These are phyloP conservation scores for Sapajus apella DNA, from an alignment of 2,113 vertebrate genomes.

Conservation along the genomic window DNA sequence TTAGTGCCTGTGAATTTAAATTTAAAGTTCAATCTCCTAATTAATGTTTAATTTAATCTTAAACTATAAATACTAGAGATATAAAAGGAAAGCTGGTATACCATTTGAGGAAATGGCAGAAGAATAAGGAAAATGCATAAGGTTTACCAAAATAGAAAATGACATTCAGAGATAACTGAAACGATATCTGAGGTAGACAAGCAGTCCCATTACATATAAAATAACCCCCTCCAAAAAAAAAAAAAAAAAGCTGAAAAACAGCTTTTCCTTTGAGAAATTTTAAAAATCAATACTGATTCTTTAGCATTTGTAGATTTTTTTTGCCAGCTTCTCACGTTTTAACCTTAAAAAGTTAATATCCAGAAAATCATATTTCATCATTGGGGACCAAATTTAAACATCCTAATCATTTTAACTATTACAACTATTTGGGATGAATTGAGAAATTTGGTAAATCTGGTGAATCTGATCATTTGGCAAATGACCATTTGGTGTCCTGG, in stretches of 20 bases:
- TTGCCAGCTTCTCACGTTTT: not conserved
- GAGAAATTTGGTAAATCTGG: not conserved
- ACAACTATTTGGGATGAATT: not conserved
- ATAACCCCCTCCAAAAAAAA: not conserved
- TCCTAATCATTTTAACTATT: not conserved
- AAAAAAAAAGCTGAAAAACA: not conserved
- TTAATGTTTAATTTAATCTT: constrained; percentile 68
- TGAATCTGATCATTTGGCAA: not conserved
- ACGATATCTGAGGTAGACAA: constrained; percentile 35
- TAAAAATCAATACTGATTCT: not conserved
- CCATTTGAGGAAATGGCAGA: constrained; percentile 61
- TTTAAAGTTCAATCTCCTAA: constrained; percentile 61
- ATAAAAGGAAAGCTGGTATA: constrained; percentile 54
- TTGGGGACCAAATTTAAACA: not conserved
- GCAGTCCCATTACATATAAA: not conserved
- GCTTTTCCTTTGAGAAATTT: not conserved
- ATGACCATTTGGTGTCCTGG: not conserved
- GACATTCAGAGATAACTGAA: constrained; percentile 58
- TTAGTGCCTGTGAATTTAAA: constrained; percentile 50
- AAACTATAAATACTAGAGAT: constrained; percentile 58
- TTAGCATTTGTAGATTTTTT: not conserved
- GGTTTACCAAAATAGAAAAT: constrained; percentile 62
- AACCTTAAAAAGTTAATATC: not conserved
- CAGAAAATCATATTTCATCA: not conserved
- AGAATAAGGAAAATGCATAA: constrained; percentile 41